Evolutionary conservation across 2,797 vertebrate genomes (phyloP).

Genomic region (Lutjanus campechanus): DNA sequence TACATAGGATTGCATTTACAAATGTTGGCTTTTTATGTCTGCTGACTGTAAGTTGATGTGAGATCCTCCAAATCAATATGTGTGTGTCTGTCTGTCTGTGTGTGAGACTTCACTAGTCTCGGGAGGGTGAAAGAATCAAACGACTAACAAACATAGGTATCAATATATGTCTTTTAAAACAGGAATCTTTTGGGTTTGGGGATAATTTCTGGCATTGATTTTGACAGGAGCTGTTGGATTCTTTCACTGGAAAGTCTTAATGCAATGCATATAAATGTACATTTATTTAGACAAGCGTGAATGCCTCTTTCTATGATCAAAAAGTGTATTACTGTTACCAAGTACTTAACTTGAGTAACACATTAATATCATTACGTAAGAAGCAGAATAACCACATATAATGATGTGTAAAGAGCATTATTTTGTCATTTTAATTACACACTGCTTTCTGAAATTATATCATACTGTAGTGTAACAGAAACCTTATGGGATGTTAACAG

Average conservation of each 20-base stretch:
- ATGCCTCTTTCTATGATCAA: not conserved
- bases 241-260: not conserved
- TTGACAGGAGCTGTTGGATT: not conserved
- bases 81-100: slow-evolving; percentile 21
- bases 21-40: slow-evolving; percentile 33
- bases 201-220: slow-evolving; percentile 23
- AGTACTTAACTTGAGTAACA: not conserved
- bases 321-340: not conserved
- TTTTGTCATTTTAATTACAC: slow-evolving; percentile 36
- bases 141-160: slow-evolving; percentile 22
- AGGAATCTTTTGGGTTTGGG: slow-evolving; percentile 16
- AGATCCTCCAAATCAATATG: slow-evolving; percentile 34
- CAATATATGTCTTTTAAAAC: slow-evolving; percentile 24
- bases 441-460: slow-evolving; percentile 29
- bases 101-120: slow-evolving; percentile 21
- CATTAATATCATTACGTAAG: not conserved
- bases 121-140: slow-evolving; percentile 9
- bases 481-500: slow-evolving; percentile 48
- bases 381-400: not conserved
- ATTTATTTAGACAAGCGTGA: not conserved
- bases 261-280: slow-evolving; percentile 2
- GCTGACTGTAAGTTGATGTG: slow-evolving; percentile 18
- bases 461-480: slow-evolving; percentile 26
- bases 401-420: slow-evolving; percentile 19
- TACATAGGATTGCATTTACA: slow-evolving; percentile 54